Conservation (phyloP, 2,888 invertebrate species). For the Tineola bisselliella region DNA sequence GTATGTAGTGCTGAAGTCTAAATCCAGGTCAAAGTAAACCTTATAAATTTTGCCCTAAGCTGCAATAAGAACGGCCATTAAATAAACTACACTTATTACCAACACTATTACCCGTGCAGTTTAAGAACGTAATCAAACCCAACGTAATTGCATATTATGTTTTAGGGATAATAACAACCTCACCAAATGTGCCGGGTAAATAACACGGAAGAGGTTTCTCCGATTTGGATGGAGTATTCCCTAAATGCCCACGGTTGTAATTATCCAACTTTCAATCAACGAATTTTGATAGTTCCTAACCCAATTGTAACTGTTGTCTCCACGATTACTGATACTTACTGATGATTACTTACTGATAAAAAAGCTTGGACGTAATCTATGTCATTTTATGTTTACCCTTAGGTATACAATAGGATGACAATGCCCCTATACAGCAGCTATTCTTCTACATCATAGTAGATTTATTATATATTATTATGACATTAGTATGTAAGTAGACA, state of each 20-base stretch:
- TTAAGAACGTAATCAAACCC: conserved; percentile 36
- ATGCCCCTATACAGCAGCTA: too few relatives aligned
- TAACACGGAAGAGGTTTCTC: not conserved
- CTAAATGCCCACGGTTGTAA: not conserved
- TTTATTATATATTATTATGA: too few relatives aligned
- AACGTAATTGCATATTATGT: conserved; percentile 25
- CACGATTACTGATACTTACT: too few relatives aligned
- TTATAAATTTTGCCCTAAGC: conserved; percentile 11
- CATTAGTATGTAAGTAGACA: too few relatives aligned
- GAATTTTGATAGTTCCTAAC: not conserved
- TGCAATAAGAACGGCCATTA: conserved; percentile 9
- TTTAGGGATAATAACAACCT: conserved; percentile 12
- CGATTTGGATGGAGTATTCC: not conserved
- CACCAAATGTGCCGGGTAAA: conserved; percentile 10
- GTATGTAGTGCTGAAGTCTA: not conserved
- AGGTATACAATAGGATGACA: too few relatives aligned
- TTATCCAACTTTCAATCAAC: not conserved
- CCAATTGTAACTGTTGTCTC: too few relatives aligned
- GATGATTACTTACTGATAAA: too few relatives aligned
- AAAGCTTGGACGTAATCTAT: too few relatives aligned
- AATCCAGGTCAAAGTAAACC: conserved; percentile 8
- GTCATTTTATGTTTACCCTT: too few relatives aligned
- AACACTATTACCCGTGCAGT: conserved; percentile 12
- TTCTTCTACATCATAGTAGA: too few relatives aligned
- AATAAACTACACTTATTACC: conserved; percentile 12